Percentiles rank a stretch among this genome's conserved stretches.
phyloP scores from a whole-genome alignment of 2,113 vertebrate genomes.

The western clawed frog (Xenopus tropicalis) region DNA sequence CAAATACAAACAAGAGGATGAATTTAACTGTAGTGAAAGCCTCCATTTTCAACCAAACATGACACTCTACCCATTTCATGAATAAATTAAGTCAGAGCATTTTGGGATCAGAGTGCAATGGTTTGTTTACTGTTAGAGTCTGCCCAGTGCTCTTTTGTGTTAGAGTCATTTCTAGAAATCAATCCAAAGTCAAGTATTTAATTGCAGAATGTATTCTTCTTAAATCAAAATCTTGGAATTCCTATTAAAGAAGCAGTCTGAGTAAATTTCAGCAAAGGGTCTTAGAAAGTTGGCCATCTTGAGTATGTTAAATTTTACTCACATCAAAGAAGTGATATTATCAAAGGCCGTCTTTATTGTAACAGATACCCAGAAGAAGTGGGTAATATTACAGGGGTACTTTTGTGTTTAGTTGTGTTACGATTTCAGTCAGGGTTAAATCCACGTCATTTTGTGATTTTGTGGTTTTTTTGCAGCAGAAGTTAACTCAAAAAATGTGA shows the following conservation, averaged over 20 bases:
- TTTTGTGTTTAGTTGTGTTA: constrained; percentile 63
- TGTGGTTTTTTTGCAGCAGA: constrained; percentile 63
- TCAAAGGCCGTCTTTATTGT: constrained; percentile 60
- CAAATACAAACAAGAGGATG: constrained; percentile 90
- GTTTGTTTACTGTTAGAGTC: constrained; percentile 67
- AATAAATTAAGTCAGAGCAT: constrained; percentile 71
- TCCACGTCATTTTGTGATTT: constrained; percentile 68
- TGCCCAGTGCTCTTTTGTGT: constrained; percentile 67
- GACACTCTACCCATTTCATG: constrained; percentile 75
- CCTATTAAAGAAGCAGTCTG: constrained; percentile 69
- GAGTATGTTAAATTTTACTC: constrained; percentile 64
- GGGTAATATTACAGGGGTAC: constrained; percentile 95
- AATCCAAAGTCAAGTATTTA: constrained; percentile 72
- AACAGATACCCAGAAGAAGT: constrained; percentile 92
- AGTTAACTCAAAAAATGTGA: constrained; percentile 81
- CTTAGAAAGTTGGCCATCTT: constrained; percentile 63
- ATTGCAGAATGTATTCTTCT: constrained; percentile 75
- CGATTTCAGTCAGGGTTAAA: constrained; percentile 76
- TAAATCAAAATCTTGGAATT: constrained; percentile 68
- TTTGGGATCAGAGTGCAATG: constrained; percentile 77
- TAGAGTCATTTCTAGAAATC: constrained; percentile 70
- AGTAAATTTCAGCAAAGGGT: constrained; percentile 61
- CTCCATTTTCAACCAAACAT: constrained; percentile 78
- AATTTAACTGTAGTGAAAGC: constrained; percentile 86
- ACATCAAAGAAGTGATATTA: constrained; percentile 72